A percentile compares a stretch with the other conserved stretches of the same genome.
Evolutionary conservation across 2,113 vertebrate species (phyloP).

Genomic region (Heterotis niloticus): DNA sequence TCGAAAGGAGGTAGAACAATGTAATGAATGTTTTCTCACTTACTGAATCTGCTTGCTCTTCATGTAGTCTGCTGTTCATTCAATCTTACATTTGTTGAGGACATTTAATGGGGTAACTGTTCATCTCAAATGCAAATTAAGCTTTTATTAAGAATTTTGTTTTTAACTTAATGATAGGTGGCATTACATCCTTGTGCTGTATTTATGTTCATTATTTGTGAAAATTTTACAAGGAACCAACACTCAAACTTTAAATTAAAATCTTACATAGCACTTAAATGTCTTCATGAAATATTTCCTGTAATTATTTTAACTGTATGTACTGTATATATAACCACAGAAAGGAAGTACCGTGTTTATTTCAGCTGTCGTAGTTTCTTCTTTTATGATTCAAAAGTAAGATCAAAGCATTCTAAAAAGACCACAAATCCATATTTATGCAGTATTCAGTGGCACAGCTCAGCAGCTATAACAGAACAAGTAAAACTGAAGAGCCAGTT

Average conservation of each 20-base stretch:
- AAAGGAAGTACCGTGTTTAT: slow-evolving; percentile 7
- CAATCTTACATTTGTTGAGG: too few relatives aligned
- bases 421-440: slow-evolving; percentile 10
- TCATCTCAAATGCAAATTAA: slow-evolving; percentile 29
- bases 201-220: background rate
- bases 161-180: slow-evolving; percentile 32
- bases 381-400: background rate
- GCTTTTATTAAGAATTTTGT: slow-evolving; percentile 26
- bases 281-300: too few relatives aligned
- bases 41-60: slow-evolving; percentile 16
- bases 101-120: background rate
- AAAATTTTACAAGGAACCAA: background rate
- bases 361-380: background rate
- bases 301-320: background rate
- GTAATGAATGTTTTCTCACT: slow-evolving; percentile 1
- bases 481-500: background rate
- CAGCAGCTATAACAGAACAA: background rate
- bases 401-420: background rate
- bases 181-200: slow-evolving; percentile 25
- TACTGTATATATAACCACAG: background rate
- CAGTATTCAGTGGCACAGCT: background rate
- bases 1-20: slow-evolving; percentile 12
- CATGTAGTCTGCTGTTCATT: too few relatives aligned
- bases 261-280: background rate
- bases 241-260: background rate